Conservation (phyloP, 2,888 invertebrate genomes). For the Selenia dentaria region DNA sequence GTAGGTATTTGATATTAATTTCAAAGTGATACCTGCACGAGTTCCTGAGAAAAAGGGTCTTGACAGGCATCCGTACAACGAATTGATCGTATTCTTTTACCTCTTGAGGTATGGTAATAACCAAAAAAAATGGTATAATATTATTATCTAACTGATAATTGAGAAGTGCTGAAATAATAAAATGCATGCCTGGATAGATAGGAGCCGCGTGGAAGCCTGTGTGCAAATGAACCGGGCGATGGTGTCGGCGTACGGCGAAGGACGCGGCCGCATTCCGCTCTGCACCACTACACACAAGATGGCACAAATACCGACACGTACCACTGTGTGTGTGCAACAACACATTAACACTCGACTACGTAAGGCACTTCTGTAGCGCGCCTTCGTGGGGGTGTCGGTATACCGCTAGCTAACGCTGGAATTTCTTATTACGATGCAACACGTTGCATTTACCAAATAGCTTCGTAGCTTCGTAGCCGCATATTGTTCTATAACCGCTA, state of each 20-base stretch:
- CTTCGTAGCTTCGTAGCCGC: slow-evolving; percentile 43
- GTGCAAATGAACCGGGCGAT: slow-evolving; percentile 70
- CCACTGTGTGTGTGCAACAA: slow-evolving; percentile 51
- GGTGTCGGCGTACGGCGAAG: slow-evolving; percentile 68
- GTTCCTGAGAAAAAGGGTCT: too few relatives aligned
- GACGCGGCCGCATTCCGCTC: slow-evolving; percentile 82
- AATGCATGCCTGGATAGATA: slow-evolving; percentile 57
- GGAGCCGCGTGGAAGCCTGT: slow-evolving; percentile 64
- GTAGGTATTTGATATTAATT: too few relatives aligned
- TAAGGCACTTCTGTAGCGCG: slow-evolving; percentile 64
- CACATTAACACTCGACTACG: slow-evolving; percentile 61
- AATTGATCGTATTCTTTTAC: too few relatives aligned
- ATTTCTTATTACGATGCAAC: slow-evolving; percentile 67
- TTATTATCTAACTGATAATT: slow-evolving; percentile 65
- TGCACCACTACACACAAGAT: slow-evolving; percentile 68
- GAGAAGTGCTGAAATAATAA: slow-evolving; percentile 61
- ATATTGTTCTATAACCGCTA: slow-evolving; percentile 41
- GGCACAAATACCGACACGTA: slow-evolving; percentile 75
- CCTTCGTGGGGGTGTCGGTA: slow-evolving; percentile 50
- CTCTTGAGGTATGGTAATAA: slow-evolving; percentile 35
- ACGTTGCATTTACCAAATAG: slow-evolving; percentile 58
- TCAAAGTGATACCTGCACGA: too few relatives aligned
- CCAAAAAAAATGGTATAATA: slow-evolving; percentile 33
- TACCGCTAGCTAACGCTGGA: slow-evolving; percentile 59
- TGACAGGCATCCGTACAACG: too few relatives aligned